phyloP scores from a whole-genome alignment of 2,888 invertebrate species.

The Marasmarcha lunaedactyla region DNA sequence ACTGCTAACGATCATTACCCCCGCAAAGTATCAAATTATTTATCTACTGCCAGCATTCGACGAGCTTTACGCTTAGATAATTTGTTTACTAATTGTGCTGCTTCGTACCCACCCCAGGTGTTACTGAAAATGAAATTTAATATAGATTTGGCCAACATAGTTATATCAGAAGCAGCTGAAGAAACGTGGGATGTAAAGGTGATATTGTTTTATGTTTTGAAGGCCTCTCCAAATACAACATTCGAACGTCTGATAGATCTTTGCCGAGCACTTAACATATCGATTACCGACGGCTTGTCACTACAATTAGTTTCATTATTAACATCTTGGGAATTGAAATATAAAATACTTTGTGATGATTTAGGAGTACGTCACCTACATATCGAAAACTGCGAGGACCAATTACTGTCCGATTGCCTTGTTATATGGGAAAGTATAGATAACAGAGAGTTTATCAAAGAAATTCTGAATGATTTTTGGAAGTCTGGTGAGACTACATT shows the following conservation, averaged over 20 bases:
- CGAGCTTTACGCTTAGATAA: slow-evolving; percentile 34
- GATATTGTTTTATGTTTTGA: slow-evolving; percentile 49
- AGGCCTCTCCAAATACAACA: slow-evolving; percentile 37
- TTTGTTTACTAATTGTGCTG: slow-evolving; percentile 30
- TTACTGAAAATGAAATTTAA: slow-evolving; percentile 52
- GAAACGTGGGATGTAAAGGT: slow-evolving; percentile 62
- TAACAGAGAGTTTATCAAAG: slow-evolving; percentile 43
- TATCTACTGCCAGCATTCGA: slow-evolving; percentile 35
- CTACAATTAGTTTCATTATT: slow-evolving; percentile 48
- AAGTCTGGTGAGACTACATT: slow-evolving; percentile 58
- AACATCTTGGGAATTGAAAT: slow-evolving; percentile 51
- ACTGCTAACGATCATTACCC: slow-evolving; percentile 42
- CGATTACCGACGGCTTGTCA: slow-evolving; percentile 47
- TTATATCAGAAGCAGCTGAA: slow-evolving; percentile 50
- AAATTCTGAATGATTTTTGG: slow-evolving; percentile 56
- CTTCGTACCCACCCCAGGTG: slow-evolving; percentile 46
- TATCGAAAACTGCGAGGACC: slow-evolving; percentile 34
- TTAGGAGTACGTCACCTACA: slow-evolving; percentile 34
- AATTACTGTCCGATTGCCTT: slow-evolving; percentile 36
- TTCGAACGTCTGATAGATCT: slow-evolving; percentile 40
- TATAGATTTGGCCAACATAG: slow-evolving; percentile 49
- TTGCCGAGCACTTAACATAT: slow-evolving; percentile 45
- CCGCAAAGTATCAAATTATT: slow-evolving; percentile 31
- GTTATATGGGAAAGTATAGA: slow-evolving; percentile 52
- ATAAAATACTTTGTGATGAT: slow-evolving; percentile 37